These are phyloP conservation scores for Drosophila jambulina DNA, from an alignment of 1,140 invertebrate genomes.

Conservation along the genomic window DNA sequence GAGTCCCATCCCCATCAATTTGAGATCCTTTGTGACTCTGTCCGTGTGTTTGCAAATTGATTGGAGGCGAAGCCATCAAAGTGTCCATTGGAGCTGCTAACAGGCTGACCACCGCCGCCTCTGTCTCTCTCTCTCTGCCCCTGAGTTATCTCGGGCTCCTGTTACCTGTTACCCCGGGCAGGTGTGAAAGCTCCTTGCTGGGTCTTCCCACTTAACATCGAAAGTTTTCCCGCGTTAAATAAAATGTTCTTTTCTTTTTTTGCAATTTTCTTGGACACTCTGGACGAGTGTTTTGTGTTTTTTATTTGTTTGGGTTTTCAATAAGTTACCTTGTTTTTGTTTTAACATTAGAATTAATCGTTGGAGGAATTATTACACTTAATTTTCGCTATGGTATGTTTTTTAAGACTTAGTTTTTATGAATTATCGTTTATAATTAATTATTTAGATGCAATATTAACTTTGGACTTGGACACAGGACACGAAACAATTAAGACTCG, in stretches of 20 bases:
- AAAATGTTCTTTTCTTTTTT: constrained; percentile 5
- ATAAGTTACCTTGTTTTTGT: constrained; percentile 58
- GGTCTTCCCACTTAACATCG: constrained; percentile 49
- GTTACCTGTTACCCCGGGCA: constrained; percentile 10
- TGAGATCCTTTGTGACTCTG: constrained; percentile 31
- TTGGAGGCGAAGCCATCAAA: constrained; percentile 48
- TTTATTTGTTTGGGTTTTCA: constrained; percentile 58
- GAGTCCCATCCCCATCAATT: not conserved
- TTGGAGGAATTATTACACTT: constrained; percentile 61
- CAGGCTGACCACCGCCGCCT: constrained; percentile 39
- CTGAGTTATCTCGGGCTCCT: constrained; percentile 6
- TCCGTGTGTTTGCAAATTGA: constrained; percentile 34
- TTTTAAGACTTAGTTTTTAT: constrained; percentile 23
- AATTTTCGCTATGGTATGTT: constrained; percentile 32
- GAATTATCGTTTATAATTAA: constrained; percentile 9
- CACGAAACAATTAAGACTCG: constrained; percentile 68
- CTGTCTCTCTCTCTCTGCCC: not conserved
- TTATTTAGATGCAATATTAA: constrained; percentile 47
- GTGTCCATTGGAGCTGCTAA: constrained; percentile 49
- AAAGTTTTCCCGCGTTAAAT: constrained; percentile 35
- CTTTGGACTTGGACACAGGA: constrained; percentile 50
- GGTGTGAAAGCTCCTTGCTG: constrained; percentile 43
- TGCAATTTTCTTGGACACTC: constrained; percentile 54
- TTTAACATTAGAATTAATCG: constrained; percentile 70
- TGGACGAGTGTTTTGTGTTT: constrained; percentile 53